Conservation (phyloP, 2,888 invertebrate species). For the Thereva unica region DNA sequence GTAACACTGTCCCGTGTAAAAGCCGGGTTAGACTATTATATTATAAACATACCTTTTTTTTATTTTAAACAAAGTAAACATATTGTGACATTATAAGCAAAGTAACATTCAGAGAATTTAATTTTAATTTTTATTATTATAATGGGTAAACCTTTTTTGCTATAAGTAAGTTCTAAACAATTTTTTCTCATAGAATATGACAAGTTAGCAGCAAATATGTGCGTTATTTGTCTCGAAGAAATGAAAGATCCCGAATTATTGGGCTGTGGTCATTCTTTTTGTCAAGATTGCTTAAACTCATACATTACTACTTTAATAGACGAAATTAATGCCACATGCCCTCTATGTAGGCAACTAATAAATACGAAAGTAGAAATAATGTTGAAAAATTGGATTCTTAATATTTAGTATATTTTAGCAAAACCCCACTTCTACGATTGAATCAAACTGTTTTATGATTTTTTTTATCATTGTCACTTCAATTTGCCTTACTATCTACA, state of each 20-base stretch:
- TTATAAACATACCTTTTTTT: no score
- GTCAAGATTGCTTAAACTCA: slow-evolving; percentile 52
- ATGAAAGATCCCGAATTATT: slow-evolving; percentile 51
- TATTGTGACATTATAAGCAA: no score
- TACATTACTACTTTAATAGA: slow-evolving; percentile 53
- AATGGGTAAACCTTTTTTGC: not conserved
- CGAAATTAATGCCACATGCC: slow-evolving; percentile 54
- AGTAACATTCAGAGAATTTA: no score
- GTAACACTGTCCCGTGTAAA: no score
- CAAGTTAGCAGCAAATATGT: slow-evolving; percentile 42
- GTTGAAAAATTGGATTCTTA: slow-evolving; percentile 7
- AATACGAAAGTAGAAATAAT: slow-evolving; percentile 45
- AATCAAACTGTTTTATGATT: no score
- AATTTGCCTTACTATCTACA: no score
- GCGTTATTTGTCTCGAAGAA: slow-evolving; percentile 56
- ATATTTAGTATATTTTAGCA: not conserved
- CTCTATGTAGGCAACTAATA: slow-evolving; percentile 53
- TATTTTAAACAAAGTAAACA: no score
- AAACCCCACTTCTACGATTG: not conserved
- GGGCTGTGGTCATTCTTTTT: slow-evolving; percentile 57
- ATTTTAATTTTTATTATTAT: not conserved
- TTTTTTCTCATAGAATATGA: slow-evolving; percentile 37
- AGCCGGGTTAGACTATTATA: no score
- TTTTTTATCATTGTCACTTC: no score
- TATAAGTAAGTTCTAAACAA: not conserved